These are phyloP conservation scores for Pachliopta kotzebuea DNA, from an alignment of 2,888 invertebrate species.

Conservation along the genomic window DNA sequence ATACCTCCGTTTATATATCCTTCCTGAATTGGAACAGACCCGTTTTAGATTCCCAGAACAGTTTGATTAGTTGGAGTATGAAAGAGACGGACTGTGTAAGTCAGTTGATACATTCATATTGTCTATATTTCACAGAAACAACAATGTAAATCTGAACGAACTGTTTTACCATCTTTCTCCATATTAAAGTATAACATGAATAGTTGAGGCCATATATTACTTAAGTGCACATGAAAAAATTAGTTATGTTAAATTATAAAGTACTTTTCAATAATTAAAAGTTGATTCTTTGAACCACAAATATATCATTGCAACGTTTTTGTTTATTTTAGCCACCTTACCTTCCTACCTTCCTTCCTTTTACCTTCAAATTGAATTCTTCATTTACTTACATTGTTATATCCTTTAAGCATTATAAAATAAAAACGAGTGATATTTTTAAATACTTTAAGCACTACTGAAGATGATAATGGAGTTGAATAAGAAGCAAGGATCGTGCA, in stretches of 20 bases:
- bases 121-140: no score
- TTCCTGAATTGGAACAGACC: no score
- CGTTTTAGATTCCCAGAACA: no score
- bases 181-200: neutral
- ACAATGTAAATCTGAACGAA: no score
- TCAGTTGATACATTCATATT: no score
- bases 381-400: neutral
- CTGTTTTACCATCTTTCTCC: neutral
- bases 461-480: neutral
- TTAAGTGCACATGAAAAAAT: neutral
- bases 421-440: neutral
- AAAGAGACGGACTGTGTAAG: no score
- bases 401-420: neutral
- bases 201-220: neutral
- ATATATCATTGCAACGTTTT: neutral
- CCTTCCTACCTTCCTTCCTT: no score
- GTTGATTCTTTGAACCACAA: no score
- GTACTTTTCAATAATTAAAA: neutral
- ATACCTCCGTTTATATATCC: no score
- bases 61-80: no score
- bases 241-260: neutral
- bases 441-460: neutral
- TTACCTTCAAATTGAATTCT: neutral
- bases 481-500: neutral
- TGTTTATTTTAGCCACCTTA: neutral